Evolutionary conservation across 2,113 vertebrate species (phyloP).

Genomic region (Crocuta crocuta): DNA sequence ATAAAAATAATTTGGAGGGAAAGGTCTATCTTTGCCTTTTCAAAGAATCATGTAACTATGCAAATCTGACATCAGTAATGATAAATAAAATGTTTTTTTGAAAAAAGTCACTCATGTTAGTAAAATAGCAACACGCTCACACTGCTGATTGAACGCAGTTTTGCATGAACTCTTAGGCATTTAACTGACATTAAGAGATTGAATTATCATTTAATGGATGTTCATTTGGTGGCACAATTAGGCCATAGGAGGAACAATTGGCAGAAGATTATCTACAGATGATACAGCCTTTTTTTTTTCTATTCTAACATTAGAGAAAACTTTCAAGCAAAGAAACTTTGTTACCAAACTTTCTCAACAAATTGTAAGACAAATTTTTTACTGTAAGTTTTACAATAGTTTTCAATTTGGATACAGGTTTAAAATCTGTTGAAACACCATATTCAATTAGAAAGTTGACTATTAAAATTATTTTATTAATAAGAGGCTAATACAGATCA

Average conservation of each 20-base stretch:
- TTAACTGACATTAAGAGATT: not conserved
- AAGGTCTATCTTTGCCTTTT: not conserved
- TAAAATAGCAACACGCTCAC: not conserved
- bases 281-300: not conserved
- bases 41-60: not conserved
- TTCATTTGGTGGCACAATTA: not conserved
- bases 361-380: not conserved
- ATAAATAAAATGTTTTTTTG: not conserved
- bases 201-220: not conserved
- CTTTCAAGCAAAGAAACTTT: not conserved
- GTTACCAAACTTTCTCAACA: not conserved
- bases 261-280: not conserved
- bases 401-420: not conserved
- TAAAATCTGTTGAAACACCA: slow-evolving; percentile 22
- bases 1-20: not conserved
- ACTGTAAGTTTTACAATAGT: not conserved
- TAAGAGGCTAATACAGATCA: slow-evolving; percentile 20
- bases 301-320: not conserved
- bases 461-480: slow-evolving; percentile 16
- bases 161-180: slow-evolving; percentile 9
- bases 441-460: slow-evolving; percentile 51
- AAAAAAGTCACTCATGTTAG: not conserved
- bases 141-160: not conserved
- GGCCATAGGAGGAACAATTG: not conserved
- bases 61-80: not conserved